Percentiles rank a stretch among this genome's conserved stretches.
phyloP scores from a whole-genome alignment of 35 echinoderm and acorn worm species.

The Ophioderma brevispina region DNA sequence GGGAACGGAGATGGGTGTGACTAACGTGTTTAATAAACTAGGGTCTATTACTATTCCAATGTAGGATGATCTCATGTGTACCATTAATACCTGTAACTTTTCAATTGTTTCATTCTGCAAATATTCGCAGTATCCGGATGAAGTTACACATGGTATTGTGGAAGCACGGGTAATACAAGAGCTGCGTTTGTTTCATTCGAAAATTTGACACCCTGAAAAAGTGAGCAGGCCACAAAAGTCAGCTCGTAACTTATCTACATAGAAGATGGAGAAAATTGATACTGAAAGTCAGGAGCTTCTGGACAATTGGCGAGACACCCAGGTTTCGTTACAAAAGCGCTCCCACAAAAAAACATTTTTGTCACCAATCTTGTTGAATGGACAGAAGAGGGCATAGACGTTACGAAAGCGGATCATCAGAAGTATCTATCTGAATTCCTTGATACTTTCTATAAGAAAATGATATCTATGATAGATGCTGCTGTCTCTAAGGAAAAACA shows the following conservation, averaged over 20 bases:
- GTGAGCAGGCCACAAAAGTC: neutral
- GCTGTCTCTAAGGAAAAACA: constrained; percentile 15
- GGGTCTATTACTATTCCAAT: too few relatives aligned
- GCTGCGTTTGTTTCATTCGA: constrained; percentile 44
- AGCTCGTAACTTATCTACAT: constrained; percentile 25
- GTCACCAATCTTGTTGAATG: constrained; percentile 10
- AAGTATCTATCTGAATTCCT: constrained; percentile 25
- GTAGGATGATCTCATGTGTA: too few relatives aligned
- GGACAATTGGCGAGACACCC: constrained; percentile 14
- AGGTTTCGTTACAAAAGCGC: neutral
- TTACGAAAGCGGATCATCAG: constrained; percentile 7
- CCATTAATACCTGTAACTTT: too few relatives aligned
- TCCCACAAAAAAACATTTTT: constrained; percentile 18
- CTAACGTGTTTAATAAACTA: too few relatives aligned
- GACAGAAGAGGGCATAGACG: constrained; percentile 26
- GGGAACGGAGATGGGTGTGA: too few relatives aligned
- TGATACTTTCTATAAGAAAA: constrained; percentile 16
- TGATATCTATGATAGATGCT: constrained; percentile 1
- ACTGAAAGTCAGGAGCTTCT: constrained; percentile 11
- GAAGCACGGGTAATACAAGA: constrained; percentile 10
- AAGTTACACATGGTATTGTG: constrained; percentile 30
- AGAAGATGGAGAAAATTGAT: constrained; percentile 16
- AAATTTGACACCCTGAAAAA: constrained; percentile 33
- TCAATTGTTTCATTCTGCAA: too few relatives aligned
- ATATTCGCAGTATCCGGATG: constrained; percentile 38